These are phyloP conservation scores for Ophthalmolycus amberensis DNA, from an alignment of 2,113 vertebrate species.

Conservation along the genomic window DNA sequence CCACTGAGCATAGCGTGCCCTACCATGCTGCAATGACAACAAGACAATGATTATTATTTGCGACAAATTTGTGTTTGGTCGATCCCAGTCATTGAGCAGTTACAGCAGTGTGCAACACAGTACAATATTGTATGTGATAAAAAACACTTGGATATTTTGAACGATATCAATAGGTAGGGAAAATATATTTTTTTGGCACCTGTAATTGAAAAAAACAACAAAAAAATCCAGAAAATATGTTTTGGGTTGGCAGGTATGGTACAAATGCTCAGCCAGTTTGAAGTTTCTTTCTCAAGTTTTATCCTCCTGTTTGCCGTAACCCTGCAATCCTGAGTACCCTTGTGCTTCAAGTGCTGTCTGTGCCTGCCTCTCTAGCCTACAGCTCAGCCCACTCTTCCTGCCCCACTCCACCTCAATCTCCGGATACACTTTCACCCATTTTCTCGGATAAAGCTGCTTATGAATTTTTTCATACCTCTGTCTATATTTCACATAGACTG, in stretches of 20 bases:
- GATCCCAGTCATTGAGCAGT: neutral
- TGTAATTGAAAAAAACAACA: neutral
- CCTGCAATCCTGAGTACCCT: neutral
- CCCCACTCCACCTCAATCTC: neutral
- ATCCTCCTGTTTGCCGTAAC: too few relatives aligned
- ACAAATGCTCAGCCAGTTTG: neutral
- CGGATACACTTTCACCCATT: neutral
- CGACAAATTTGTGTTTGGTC: neutral
- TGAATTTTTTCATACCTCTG: neutral
- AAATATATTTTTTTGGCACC: neutral
- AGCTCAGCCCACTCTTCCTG: too few relatives aligned
- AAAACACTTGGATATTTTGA: too few relatives aligned
- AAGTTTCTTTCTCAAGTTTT: neutral
- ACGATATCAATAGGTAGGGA: neutral
- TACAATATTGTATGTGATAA: neutral
- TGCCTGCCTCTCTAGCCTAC: neutral
- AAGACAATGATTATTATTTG: neutral
- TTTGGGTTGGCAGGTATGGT: too few relatives aligned
- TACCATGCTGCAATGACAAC: neutral
- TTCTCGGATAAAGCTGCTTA: neutral
- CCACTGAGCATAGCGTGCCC: neutral
- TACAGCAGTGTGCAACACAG: neutral
- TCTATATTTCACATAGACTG: too few relatives aligned
- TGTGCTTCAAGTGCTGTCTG: neutral
- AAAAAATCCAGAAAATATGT: too few relatives aligned